Evolutionary conservation across 2,113 vertebrate genomes (phyloP), one percentile per base, ranked within the genome.

Genomic region (Siphamia tubifer): DNA sequence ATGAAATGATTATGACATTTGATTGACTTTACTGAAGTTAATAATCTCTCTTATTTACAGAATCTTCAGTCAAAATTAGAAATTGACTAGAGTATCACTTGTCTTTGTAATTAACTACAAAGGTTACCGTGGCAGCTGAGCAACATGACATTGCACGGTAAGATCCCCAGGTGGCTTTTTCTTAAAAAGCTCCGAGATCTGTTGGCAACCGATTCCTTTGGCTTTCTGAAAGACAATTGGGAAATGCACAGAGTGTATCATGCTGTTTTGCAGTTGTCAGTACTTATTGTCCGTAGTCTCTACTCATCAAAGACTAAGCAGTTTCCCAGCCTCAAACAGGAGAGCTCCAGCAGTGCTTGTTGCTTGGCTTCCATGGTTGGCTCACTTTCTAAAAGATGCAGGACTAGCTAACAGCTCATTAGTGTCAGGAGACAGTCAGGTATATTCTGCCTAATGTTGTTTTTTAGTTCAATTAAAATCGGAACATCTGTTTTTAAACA

Each of bases 71-170:
- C 5, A 32, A 51, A 43, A 51, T 34, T 54, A 55, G 4, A 57
- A 53, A 42, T 34, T 61, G 49, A 38, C 17, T 2, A 36, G 11
- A 34, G 13, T 12, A 44, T 47, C n/a, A n/a, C n/a, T n/a, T n/a
- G n/a, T 52, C 52, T 40, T 21, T 79, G 62, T 57, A 77, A 70
- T 81, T 77, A 70, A 53, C 20, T 42, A 58, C 11, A 68, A 66
- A 57, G 11, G 30, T 64, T 64, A 23, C 63, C 56, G 15, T n/a
- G 43, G 15, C 70, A 76, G 44, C 47, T 13, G 35, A 53, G 67
- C 49, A 60, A 36, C 32, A 10, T 30, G 38, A 56, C 30, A 53
- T 44, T 16, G 13, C 34, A 15, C 28, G 17, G 67, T 16, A 13
- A 10, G 31, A 10, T 49, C 53, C 52, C 20, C 40, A 0, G 24